A percentile compares a stretch with the other conserved stretches of the same genome.
These are phyloP conservation scores for Melipona beecheii DNA, from an alignment of 2,888 invertebrate genomes.

Conservation along the genomic window DNA sequence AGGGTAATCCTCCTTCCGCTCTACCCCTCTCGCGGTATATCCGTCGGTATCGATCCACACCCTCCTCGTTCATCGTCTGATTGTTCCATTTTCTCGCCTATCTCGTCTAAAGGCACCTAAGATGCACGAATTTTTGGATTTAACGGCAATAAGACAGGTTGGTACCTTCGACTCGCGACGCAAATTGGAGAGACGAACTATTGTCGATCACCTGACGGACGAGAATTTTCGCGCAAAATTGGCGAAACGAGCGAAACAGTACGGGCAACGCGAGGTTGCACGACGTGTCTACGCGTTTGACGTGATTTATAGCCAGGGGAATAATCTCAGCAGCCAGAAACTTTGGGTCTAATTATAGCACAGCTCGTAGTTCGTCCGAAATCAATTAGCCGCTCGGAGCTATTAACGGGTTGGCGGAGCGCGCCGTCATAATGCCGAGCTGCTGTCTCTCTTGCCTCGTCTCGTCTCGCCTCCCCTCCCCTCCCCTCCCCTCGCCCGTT, in stretches of 20 bases:
- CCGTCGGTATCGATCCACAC: not conserved
- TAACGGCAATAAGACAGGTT: too few relatives aligned
- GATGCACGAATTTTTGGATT: too few relatives aligned
- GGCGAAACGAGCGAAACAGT: too few relatives aligned
- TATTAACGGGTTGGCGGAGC: not conserved
- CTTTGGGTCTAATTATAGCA: conserved; percentile 21
- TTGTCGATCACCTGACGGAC: too few relatives aligned
- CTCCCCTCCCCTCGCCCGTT: too few relatives aligned
- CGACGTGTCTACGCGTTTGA: not conserved
- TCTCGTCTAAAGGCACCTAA: too few relatives aligned
- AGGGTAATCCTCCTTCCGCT: conserved; percentile 24
- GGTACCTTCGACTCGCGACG: not conserved
- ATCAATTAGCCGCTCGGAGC: conserved; percentile 11
- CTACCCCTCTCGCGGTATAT: conserved; percentile 9
- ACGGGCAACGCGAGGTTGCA: not conserved
- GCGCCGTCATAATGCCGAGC: not conserved
- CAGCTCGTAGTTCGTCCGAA: conserved; percentile 12
- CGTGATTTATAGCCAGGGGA: conserved; percentile 12
- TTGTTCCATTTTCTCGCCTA: not conserved
- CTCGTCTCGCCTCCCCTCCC: not conserved
- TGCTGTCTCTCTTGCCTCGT: not conserved
- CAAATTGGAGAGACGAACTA: not conserved
- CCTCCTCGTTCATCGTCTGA: too few relatives aligned
- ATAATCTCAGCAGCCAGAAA: conserved; percentile 2
- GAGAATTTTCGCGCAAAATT: too few relatives aligned